Percentiles rank a stretch among this genome's conserved stretches.
These are phyloP conservation scores for Taenioides sp. DNA, from an alignment of 2,797 vertebrate genomes.

Conservation along the genomic window DNA sequence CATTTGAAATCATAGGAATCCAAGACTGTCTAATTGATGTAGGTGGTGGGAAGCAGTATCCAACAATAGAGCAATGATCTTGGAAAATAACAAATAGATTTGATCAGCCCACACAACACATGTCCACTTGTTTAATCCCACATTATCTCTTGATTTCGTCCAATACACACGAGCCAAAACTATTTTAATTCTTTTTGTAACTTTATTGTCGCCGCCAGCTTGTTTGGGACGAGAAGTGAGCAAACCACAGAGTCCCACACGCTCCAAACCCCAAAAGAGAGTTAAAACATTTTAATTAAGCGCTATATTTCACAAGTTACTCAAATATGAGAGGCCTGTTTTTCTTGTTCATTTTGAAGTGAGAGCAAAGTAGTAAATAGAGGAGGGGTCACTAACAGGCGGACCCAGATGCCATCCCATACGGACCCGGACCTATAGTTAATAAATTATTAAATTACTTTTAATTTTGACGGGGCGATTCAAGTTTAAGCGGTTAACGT, in stretches of 20 bases:
- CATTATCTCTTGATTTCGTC: conserved; percentile 25
- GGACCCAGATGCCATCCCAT: too few relatives aligned
- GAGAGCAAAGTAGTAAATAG: neutral
- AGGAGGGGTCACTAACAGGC: too few relatives aligned
- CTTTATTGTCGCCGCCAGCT: neutral
- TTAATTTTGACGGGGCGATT: too few relatives aligned
- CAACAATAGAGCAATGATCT: conserved; percentile 33
- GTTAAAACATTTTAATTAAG: neutral
- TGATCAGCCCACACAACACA: conserved; percentile 52
- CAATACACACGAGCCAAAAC: conserved; percentile 1
- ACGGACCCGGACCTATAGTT: too few relatives aligned
- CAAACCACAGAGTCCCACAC: conserved; percentile 10
- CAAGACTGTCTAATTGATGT: neutral
- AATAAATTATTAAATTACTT: too few relatives aligned
- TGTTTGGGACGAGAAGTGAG: neutral
- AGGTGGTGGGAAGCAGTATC: neutral
- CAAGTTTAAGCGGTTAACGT: too few relatives aligned
- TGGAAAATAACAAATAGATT: conserved; percentile 37
- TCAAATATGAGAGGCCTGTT: neutral
- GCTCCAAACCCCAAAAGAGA: conserved; percentile 10
- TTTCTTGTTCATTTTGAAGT: neutral
- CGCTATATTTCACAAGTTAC: neutral
- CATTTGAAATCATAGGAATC: neutral
- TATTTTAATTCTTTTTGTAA: neutral
- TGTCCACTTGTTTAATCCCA: conserved; percentile 44